Base-by-base conservation (phyloP, 1,140 invertebrate genomes). In the Microvelia longipes region DNA sequence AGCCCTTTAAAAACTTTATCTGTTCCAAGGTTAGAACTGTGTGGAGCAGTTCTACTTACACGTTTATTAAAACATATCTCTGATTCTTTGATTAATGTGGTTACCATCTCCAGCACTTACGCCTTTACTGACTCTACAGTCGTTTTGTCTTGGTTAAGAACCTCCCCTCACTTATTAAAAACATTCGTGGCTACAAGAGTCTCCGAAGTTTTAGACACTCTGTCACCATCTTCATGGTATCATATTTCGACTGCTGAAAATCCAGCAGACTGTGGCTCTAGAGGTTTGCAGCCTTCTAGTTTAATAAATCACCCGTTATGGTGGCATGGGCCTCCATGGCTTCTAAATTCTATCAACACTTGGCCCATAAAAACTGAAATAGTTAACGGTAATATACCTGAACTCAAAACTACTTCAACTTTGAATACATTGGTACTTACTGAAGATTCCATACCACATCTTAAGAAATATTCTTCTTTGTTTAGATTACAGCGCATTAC, bases 11-110 rank as follows among this genome's bases (percentile, higher is more conserved):
- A 80, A 75, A 69, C 71, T 14, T 64, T 75, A n/a, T 70, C 80
- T 5, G 74, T 80, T 70, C 76, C 80, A 5, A 15, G 79, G 28
- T 64, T 81, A 25, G 81, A 83, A 71, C 71, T 82, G 0, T 78
- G 74, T 27, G 81, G 76, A 2, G 79, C 80, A 0, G 30, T 78
- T 26, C 26, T 81, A 11, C 72, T 76, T 2, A 74, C 75, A n/a
- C 28, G 73, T 13, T 29, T 75, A 13, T 14, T 75, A 15, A 67
- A 29, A 19, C n/a, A 14, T 14, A 61, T 68, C n/a, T 24, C 35
- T 28, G 14, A 25, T 15, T 27, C 67, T 66, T 26, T 2, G 14
- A 14, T 61, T 35, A 1, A 29, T 66, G 1, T 50, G 5, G 5
- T 11, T 50, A 5, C 19, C 5, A 11, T 50, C 5, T 11, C 5